phyloP scores from a whole-genome alignment of 2,888 invertebrate species.

The Oasisia sp. region DNA sequence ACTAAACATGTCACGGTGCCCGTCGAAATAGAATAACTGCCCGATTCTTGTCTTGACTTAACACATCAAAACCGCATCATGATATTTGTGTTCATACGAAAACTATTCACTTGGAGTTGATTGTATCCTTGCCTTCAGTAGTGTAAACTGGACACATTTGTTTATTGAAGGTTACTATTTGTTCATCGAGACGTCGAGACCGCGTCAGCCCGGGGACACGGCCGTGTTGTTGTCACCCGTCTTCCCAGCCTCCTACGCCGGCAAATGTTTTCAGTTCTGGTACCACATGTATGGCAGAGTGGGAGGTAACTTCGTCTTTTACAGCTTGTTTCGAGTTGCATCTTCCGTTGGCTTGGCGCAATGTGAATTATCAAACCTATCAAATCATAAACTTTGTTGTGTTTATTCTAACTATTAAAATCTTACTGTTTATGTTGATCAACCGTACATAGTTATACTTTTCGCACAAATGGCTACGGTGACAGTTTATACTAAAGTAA shows the following conservation, averaged over 20 bases:
- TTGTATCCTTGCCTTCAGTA: not conserved
- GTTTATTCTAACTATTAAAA: too few species aligned
- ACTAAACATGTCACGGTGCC: too few species aligned
- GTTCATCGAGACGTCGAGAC: constrained; percentile 47
- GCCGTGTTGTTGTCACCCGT: constrained; percentile 46
- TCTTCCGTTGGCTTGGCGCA: not conserved
- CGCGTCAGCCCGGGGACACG: constrained; percentile 42
- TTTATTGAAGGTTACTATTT: constrained; percentile 46
- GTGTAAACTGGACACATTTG: not conserved
- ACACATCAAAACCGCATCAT: not conserved
- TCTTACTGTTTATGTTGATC: too few species aligned
- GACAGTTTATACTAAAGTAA: too few species aligned
- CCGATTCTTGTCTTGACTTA: not conserved
- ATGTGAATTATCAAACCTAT: not conserved
- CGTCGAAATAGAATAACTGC: too few species aligned
- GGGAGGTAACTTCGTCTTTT: constrained; percentile 31
- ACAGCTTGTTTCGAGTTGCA: not conserved
- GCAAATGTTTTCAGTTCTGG: constrained; percentile 51
- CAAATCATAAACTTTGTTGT: not conserved
- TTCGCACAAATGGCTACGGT: too few species aligned
- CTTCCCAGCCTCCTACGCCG: constrained; percentile 40
- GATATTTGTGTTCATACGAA: not conserved
- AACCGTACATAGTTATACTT: too few species aligned
- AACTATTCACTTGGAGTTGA: not conserved
- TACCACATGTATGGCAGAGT: constrained; percentile 52